These are phyloP conservation scores for Gryllus bimaculatus DNA, from an alignment of 1,140 invertebrate species.

Conservation along the genomic window DNA sequence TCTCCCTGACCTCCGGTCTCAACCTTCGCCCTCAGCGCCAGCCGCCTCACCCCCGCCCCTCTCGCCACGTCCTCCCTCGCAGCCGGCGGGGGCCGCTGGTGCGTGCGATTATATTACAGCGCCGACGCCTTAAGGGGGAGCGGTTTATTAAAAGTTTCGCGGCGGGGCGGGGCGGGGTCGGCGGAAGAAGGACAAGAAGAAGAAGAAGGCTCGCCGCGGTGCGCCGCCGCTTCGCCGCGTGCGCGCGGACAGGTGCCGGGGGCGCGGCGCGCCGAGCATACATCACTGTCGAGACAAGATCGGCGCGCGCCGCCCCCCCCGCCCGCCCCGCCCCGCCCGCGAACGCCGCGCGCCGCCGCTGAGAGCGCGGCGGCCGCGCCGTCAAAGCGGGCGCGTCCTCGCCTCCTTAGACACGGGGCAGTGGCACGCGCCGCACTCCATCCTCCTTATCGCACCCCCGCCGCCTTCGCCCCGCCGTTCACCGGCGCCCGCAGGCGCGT, in stretches of 20 bases:
- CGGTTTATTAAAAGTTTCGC: neutral
- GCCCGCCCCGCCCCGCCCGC: no score
- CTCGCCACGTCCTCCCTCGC: no score
- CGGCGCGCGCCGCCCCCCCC: no score
- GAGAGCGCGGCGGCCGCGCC: no score
- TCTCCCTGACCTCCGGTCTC: no score
- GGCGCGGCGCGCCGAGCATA: neutral
- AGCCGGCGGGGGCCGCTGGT: no score
- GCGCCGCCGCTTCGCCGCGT: neutral
- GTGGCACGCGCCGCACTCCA: neutral
- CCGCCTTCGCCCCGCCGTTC: no score
- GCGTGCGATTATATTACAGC: neutral
- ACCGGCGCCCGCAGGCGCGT: neutral
- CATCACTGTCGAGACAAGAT: neutral
- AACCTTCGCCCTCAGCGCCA: no score
- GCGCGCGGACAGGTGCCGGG: neutral
- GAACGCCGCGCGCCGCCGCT: no score
- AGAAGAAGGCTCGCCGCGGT: neutral
- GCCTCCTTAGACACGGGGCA: neutral
- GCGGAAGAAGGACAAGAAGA: neutral
- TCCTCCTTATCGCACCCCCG: neutral
- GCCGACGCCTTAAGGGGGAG: neutral
- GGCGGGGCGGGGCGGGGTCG: no score
- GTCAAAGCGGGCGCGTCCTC: no score
- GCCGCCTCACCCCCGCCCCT: no score